Evolutionary conservation across 53 echinoderm and acorn worm genomes (phyloP).

Genomic region (Crossaster papposus): DNA sequence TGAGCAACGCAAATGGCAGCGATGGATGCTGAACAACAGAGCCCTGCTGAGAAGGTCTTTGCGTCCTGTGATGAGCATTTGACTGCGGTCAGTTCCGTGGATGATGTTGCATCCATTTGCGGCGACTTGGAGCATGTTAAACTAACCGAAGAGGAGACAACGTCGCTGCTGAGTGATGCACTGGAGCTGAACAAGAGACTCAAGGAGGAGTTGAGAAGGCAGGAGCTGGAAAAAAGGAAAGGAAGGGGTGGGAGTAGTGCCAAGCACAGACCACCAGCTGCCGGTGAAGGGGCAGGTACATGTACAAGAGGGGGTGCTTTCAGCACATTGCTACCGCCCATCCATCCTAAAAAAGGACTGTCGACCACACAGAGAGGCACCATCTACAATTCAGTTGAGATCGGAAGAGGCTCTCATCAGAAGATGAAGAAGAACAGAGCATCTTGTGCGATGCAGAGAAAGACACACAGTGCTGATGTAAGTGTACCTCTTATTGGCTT

Average conservation of each 20-base stretch:
- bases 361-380: slow-evolving; percentile 12
- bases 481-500: neutral
- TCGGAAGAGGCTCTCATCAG: neutral
- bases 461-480: slow-evolving; percentile 43
- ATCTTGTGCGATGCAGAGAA: slow-evolving; percentile 13
- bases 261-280: neutral
- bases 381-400: slow-evolving; percentile 24
- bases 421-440: slow-evolving; percentile 1
- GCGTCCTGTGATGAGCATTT: no score
- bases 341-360: slow-evolving; percentile 33
- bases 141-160: slow-evolving; percentile 46
- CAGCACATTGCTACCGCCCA: slow-evolving; percentile 47
- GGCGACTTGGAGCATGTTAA: slow-evolving; percentile 43
- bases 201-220: slow-evolving; percentile 51
- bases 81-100: neutral
- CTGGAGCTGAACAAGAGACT: slow-evolving; percentile 48
- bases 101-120: slow-evolving; percentile 44
- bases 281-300: neutral
- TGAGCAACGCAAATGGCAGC: neutral
- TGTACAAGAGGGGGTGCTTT: slow-evolving; percentile 21
- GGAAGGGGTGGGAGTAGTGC: neutral
- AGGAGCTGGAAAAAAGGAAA: slow-evolving; percentile 9
- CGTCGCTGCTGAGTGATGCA: slow-evolving; percentile 38
- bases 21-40: neutral
- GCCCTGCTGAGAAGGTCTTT: neutral